Evolutionary conservation across 1,140 invertebrate species (phyloP).

Genomic region (Heterodera carotae): DNA sequence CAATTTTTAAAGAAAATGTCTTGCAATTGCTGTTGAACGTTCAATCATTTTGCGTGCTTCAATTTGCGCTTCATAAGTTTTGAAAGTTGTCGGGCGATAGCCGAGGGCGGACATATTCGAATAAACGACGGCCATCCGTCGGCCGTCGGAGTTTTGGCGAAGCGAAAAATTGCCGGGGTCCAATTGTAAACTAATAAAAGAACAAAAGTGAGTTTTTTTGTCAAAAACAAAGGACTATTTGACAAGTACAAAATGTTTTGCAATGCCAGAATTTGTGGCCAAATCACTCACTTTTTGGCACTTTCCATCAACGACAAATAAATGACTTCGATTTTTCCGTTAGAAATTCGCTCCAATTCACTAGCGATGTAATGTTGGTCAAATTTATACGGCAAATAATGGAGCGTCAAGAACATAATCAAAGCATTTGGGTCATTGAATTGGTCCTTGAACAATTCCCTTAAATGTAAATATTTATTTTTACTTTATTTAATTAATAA

Average conservation of each 20-base stretch:
- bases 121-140: not conserved
- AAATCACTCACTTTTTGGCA: slow-evolving; percentile 38
- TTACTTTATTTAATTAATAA: too few relatives aligned
- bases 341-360: slow-evolving; percentile 71
- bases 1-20: too few relatives aligned
- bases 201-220: too few relatives aligned
- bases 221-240: too few relatives aligned
- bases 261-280: too few relatives aligned
- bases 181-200: slow-evolving; percentile 60
- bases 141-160: not conserved
- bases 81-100: slow-evolving; percentile 74
- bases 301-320: slow-evolving; percentile 73
- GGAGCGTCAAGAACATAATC: slow-evolving; percentile 83
- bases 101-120: slow-evolving; percentile 88
- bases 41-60: slow-evolving; percentile 81
- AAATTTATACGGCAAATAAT: slow-evolving; percentile 70
- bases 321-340: slow-evolving; percentile 73
- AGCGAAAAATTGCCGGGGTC: slow-evolving; percentile 44
- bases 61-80: slow-evolving; percentile 67
- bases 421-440: slow-evolving; percentile 70
- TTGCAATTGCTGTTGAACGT: slow-evolving; percentile 74
- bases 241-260: too few relatives aligned
- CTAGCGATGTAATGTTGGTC: slow-evolving; percentile 88
- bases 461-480: not conserved
- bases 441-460: slow-evolving; percentile 39